Percentiles rank a stretch among this genome's conserved stretches.
These are phyloP conservation scores for Chrysopa pallens DNA, from an alignment of 1,140 invertebrate species.

Conservation along the genomic window DNA sequence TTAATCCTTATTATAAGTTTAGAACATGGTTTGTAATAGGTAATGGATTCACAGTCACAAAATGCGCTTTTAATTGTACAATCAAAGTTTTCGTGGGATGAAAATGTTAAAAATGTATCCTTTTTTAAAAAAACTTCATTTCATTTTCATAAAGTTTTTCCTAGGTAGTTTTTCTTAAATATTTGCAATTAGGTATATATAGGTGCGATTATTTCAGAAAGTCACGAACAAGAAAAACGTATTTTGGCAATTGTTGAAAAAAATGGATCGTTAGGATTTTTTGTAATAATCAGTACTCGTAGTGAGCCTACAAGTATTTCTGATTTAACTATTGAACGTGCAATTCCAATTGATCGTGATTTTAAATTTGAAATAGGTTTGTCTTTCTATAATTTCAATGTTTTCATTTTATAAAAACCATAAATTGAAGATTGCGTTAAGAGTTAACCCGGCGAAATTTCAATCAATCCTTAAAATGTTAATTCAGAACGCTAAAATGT, in stretches of 20 bases:
- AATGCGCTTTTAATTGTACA: conserved; percentile 18
- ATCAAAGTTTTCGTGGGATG: conserved; percentile 17
- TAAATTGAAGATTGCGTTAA: too few relatives aligned
- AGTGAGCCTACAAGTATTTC: conserved; percentile 42
- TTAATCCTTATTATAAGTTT: too few relatives aligned
- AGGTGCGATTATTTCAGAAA: conserved; percentile 15
- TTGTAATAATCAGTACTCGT: conserved; percentile 37
- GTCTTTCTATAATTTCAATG: conserved; percentile 3
- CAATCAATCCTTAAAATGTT: too few relatives aligned
- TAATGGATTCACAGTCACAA: conserved; percentile 7
- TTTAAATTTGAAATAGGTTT: conserved; percentile 59
- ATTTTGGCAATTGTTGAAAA: conserved; percentile 49
- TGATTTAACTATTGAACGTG: conserved; percentile 50
- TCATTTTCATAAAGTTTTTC: conserved; percentile 3
- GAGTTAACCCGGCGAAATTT: background rate
- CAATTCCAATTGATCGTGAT: conserved; percentile 53
- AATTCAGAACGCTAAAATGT: too few relatives aligned
- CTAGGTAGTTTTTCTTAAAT: background rate
- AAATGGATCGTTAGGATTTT: conserved; percentile 37
- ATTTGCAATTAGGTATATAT: conserved; percentile 14
- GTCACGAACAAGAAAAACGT: conserved; percentile 18
- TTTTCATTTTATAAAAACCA: too few relatives aligned
- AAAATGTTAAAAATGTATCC: conserved; percentile 21
- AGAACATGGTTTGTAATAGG: background rate
- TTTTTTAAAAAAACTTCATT: conserved; percentile 8